These are phyloP conservation scores for Hoplodrina blanda DNA, from an alignment of 2,888 invertebrate species.

Conservation along the genomic window DNA sequence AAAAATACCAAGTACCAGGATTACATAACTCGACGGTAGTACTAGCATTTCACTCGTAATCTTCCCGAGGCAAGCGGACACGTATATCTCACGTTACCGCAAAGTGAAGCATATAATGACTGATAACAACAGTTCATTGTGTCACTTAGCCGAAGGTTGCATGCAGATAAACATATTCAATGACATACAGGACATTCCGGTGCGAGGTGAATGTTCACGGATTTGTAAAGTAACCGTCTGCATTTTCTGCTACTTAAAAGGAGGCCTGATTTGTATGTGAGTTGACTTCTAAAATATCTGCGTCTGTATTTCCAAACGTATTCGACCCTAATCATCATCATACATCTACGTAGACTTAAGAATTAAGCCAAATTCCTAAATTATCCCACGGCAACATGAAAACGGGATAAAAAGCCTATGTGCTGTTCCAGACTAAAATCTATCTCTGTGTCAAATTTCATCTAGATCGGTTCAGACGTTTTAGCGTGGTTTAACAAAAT, in stretches of 20 bases:
- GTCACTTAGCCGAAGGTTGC: slow-evolving; percentile 64
- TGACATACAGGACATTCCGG: slow-evolving; percentile 53
- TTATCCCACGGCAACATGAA: too few species aligned
- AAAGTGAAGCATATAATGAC: slow-evolving; percentile 62
- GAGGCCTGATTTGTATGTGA: neutral
- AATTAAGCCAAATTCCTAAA: too few species aligned
- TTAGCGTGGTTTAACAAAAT: too few species aligned
- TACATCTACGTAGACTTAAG: too few species aligned
- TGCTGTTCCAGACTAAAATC: too few species aligned
- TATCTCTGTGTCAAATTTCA: too few species aligned
- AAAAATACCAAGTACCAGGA: slow-evolving; percentile 32
- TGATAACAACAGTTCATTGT: slow-evolving; percentile 75
- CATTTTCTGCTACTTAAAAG: neutral
- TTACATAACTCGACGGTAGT: slow-evolving; percentile 42
- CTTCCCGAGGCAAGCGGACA: slow-evolving; percentile 35
- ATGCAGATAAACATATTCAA: slow-evolving; percentile 49
- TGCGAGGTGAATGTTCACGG: slow-evolving; percentile 28
- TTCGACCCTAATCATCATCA: too few species aligned
- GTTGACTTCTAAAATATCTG: neutral
- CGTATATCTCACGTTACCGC: slow-evolving; percentile 62
- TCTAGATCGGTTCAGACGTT: too few species aligned
- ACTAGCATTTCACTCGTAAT: slow-evolving; percentile 44
- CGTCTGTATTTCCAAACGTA: too few species aligned
- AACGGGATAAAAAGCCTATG: too few species aligned
- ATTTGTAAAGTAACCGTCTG: neutral